phyloP scores from a whole-genome alignment of 2,888 invertebrate species.

The Hydriomena furcata region DNA sequence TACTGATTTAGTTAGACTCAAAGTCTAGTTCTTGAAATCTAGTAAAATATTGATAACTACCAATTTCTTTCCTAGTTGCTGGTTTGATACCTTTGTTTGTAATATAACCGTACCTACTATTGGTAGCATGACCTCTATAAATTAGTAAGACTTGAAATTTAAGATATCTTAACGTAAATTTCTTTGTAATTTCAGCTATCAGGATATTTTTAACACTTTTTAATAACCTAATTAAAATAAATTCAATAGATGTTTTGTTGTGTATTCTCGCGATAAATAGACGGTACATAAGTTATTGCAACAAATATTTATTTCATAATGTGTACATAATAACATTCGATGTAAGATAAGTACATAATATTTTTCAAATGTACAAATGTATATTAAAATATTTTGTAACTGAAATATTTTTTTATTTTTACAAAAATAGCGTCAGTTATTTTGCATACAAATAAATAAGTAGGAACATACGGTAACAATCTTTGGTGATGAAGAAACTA shows the following conservation, averaged over 20 bases:
- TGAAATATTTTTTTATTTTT: constrained; percentile 39
- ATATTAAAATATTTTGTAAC: constrained; percentile 66
- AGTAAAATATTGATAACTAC: not conserved
- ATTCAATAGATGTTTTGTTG: constrained; percentile 9
- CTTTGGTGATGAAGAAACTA: constrained; percentile 15
- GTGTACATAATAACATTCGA: constrained; percentile 69
- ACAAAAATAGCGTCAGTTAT: not conserved
- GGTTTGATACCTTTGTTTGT: too few relatives aligned
- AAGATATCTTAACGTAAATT: too few relatives aligned
- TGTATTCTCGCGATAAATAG: constrained; percentile 52
- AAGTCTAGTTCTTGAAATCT: constrained; percentile 17
- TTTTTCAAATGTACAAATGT: constrained; percentile 79
- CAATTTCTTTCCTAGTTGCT: not conserved
- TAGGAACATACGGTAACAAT: not conserved
- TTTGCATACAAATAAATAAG: too few relatives aligned
- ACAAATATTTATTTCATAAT: constrained; percentile 75
- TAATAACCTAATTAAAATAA: too few relatives aligned
- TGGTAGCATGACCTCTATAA: too few relatives aligned
- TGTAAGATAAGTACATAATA: constrained; percentile 67
- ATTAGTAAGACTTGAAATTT: too few relatives aligned
- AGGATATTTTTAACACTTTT: too few relatives aligned
- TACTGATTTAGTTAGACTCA: constrained; percentile 13
- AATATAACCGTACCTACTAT: too few relatives aligned
- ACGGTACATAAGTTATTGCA: constrained; percentile 63
- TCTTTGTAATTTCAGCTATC: too few relatives aligned